A percentile compares a stretch with the other conserved stretches of the same genome.
phyloP scores from a whole-genome alignment of 2,113 vertebrate genomes.

The Pangasianodon gigas region DNA sequence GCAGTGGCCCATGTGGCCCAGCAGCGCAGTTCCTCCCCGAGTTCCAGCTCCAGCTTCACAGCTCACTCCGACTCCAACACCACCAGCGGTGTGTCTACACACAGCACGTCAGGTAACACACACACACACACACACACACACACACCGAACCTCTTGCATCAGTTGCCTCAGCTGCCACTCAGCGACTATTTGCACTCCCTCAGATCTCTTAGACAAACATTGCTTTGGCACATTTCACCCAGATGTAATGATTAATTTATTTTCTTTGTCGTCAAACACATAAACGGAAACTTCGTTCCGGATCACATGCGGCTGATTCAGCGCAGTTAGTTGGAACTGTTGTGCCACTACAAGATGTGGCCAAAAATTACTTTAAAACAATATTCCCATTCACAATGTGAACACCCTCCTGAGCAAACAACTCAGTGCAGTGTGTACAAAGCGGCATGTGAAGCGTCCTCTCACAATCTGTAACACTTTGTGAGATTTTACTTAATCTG shows the following conservation, averaged over 20 bases:
- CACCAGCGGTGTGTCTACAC: constrained; percentile 78
- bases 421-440: background rate
- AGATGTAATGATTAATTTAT: background rate
- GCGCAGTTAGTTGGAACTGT: background rate
- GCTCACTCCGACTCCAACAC: constrained; percentile 83
- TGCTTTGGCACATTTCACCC: background rate
- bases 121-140: constrained; percentile 19
- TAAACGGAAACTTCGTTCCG: background rate
- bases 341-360: background rate
- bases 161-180: background rate
- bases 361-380: background rate
- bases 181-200: background rate
- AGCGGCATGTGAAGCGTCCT: background rate
- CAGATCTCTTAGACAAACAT: background rate
- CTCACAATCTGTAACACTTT: too few species aligned
- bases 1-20: constrained; percentile 94
- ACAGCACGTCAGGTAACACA: constrained; percentile 46
- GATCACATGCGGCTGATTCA: background rate
- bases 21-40: constrained; percentile 82
- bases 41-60: constrained; percentile 79
- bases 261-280: background rate
- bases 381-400: background rate
- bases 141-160: background rate
- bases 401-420: background rate
- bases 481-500: background rate